Conservation (phyloP, 2,113 vertebrate species). For the Cricetomys ansorgei region DNA sequence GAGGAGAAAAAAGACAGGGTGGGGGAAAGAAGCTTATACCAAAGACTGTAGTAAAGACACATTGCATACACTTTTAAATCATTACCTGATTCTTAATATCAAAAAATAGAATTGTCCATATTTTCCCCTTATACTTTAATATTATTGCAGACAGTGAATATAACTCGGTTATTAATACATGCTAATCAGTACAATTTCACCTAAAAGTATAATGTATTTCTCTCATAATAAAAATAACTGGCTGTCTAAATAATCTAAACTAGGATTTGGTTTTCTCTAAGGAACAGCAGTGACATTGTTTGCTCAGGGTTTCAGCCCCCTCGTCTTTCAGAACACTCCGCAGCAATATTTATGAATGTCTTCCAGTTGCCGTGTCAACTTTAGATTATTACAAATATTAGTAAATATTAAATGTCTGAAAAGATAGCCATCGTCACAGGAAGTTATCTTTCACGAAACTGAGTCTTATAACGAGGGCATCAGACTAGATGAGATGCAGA, state of each 20-base stretch:
- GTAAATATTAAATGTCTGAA: slow-evolving; percentile 31
- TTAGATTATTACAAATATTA: slow-evolving; percentile 38
- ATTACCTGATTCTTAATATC: slow-evolving; percentile 15
- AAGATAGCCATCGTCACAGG: neutral
- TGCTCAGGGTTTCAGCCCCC: slow-evolving; percentile 11
- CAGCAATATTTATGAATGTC: neutral
- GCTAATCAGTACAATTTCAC: slow-evolving; percentile 18
- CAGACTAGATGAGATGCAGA: neutral
- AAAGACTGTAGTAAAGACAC: neutral
- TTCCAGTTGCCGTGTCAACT: neutral
- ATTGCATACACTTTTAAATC: neutral
- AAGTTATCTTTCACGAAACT: slow-evolving; percentile 12
- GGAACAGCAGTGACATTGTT: neutral
- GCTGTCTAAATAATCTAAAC: neutral
- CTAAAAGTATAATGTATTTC: neutral
- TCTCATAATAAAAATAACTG: slow-evolving; percentile 15
- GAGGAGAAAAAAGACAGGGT: slow-evolving; percentile 48
- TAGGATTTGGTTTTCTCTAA: neutral
- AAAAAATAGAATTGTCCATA: slow-evolving; percentile 17
- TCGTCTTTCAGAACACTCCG: neutral
- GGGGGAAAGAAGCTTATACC: neutral
- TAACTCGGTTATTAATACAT: neutral
- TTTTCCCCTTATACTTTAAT: neutral
- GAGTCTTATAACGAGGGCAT: neutral
- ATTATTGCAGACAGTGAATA: slow-evolving; percentile 6